Evolutionary conservation across 2,113 vertebrate genomes (phyloP), one percentile per base, ranked within the genome.

Genomic region (Triplophysa dalaica): DNA sequence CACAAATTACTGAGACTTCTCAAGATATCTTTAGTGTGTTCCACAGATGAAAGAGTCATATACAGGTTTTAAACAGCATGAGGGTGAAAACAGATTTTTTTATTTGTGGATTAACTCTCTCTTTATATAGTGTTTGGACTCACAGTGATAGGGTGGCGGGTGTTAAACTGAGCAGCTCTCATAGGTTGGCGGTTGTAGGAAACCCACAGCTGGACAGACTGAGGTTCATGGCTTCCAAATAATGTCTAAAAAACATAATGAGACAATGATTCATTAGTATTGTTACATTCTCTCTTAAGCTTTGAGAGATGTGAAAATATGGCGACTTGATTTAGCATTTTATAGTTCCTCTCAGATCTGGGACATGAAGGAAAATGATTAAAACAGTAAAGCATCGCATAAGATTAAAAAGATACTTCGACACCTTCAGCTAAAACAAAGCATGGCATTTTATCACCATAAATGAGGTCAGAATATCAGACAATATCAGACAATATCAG

Each of bases 151-250:
- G 95, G 97, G 81, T 98, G 95, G 16, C 95, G 95, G 70, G 97
- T 98, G 86, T 94, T 92, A 19, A 99, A 99, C 90, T 95, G 94
- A 16, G 97, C 97, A 8, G 91, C 93, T 79, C 91, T 93, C 97
- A 99, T 98, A 4, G 96, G 95, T 87, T 96, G 95, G 73, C 98
- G 96, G 92, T 95, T 95, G 89, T 96, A 98, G 78, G 98, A 99
- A 52, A 99, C 97, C 97, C 98, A 99, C 82, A 99, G 95, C 93
- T 98, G 98, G 64, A 96, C 94, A 0, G 95, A 95, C 1, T 93
- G 86, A 0, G 92, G 89, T 29, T 95, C 91, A 0, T 89, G 94
- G 75, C 91, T 92, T 67, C 93, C 96, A 1, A 88, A 68, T 73
- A 94, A 88, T 79, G 73, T 93, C 98, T 99, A 91, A 43, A 83